Evolutionary conservation across 1,140 invertebrate genomes (phyloP), one percentile per base, ranked within the genome.

Genomic region (Penaeus chinensis): DNA sequence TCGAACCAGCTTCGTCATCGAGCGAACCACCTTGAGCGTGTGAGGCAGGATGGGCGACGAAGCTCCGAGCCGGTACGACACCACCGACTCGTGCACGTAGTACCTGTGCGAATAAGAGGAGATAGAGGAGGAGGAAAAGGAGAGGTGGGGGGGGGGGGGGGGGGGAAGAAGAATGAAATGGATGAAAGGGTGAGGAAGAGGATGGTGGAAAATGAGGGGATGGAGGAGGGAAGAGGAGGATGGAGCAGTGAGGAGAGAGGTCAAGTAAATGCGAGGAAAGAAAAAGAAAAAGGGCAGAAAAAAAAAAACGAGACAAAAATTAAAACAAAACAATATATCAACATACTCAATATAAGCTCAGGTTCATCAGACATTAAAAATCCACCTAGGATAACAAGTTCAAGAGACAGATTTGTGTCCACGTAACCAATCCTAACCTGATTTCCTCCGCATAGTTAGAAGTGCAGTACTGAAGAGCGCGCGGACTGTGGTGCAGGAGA

Each of bases 71-170:
- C 62, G 80, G 27, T 80, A 74, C 62, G 54, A 66, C 61, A 87
- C 80, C 80, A 87, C 47, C 0, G 85, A 82, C n/a, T 87, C 85
- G 11, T 87, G 85, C n/a, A 87, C 80, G 61, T 82, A 87, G 81
- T 87, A 87, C 65, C 85, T 87, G 85, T 27, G 47, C 16, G 27
- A 11, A 65, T 5, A 65, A 4, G 37, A 82, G 47, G 24, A 71
- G 61, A n/a, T 54, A 22, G 61, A 62, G 37, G 18, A 74, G 2
- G 37, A 19, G 22, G 37, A 27, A 3, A 11, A 74, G 18, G 8
- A 27, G 8, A 74, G 60, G 16, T 32, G 13, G 27, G n/a, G 61
- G 61, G 32, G 54, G 32, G 54, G 27, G 37, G 5, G 24, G 18
- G 27, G 0, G 22, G 27, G 16, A 3, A n/a, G 24, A 3, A 27